Conservation (phyloP, 2,888 invertebrate genomes). For the Drosophila rellima region DNA sequence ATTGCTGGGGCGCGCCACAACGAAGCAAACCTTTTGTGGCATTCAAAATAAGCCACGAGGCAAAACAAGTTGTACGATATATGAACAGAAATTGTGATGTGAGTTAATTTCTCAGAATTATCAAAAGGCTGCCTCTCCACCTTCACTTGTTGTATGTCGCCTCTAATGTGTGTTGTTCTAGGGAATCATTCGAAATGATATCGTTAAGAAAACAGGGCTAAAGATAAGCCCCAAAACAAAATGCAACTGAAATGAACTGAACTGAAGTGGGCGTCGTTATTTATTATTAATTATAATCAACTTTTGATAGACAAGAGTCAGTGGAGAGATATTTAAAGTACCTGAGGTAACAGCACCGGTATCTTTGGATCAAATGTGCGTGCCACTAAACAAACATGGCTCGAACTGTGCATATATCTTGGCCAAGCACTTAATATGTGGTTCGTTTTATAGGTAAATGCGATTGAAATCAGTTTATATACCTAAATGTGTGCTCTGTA, state of each 20-base stretch:
- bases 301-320: slow-evolving; percentile 59
- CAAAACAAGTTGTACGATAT: slow-evolving; percentile 70
- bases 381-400: slow-evolving; percentile 68
- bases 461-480: slow-evolving; percentile 55
- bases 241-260: slow-evolving; percentile 24
- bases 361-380: slow-evolving; percentile 69
- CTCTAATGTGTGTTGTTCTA: slow-evolving; percentile 59
- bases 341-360: slow-evolving; percentile 12
- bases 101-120: slow-evolving; percentile 84
- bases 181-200: slow-evolving; percentile 70
- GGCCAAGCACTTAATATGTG: slow-evolving; percentile 51
- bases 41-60: slow-evolving; percentile 69
- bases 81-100: slow-evolving; percentile 76
- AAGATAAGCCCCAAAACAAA: slow-evolving; percentile 58
- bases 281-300: slow-evolving; percentile 72
- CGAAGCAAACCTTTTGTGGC: slow-evolving; percentile 74
- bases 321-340: slow-evolving; percentile 8
- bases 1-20: slow-evolving; percentile 71
- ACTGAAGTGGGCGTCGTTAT: slow-evolving; percentile 65
- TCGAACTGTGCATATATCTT: slow-evolving; percentile 30
- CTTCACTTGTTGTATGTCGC: slow-evolving; percentile 14
- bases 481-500: slow-evolving; percentile 17
- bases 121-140: slow-evolving; percentile 35
- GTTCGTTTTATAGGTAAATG: slow-evolving; percentile 56
- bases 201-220: slow-evolving; percentile 47